Conservation (phyloP, 2,113 vertebrate species). For the Tinamus guttatus region DNA sequence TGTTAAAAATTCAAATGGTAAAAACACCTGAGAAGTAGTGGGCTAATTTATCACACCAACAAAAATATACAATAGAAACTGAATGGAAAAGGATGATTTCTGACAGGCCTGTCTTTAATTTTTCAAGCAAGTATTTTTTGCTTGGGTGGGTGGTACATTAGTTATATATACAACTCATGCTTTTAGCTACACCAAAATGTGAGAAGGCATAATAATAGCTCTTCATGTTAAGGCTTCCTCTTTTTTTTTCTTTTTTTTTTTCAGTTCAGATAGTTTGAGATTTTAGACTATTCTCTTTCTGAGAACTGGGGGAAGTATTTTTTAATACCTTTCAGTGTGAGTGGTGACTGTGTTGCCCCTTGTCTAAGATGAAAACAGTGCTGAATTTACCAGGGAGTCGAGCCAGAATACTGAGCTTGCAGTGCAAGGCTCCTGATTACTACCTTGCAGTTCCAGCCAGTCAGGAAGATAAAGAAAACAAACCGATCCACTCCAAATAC, state of each 20-base stretch:
- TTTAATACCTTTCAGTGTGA: constrained; percentile 14
- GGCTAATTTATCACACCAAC: constrained; percentile 42
- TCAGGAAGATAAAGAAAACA: background rate
- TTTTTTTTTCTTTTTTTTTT: background rate
- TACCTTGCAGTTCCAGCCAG: background rate
- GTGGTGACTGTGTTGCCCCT: constrained; percentile 57
- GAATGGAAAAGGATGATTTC: constrained; percentile 60
- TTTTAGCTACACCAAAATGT: constrained; percentile 53
- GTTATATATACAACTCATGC: constrained; percentile 61
- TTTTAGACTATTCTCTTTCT: constrained; percentile 53
- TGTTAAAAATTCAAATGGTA: constrained; percentile 30
- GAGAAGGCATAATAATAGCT: constrained; percentile 63
- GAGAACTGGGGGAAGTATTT: constrained; percentile 66
- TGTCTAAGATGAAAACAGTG: constrained; percentile 29
- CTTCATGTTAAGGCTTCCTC: constrained; percentile 18
- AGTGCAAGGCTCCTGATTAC: background rate
- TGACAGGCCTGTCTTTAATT: constrained; percentile 61
- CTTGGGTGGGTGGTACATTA: constrained; percentile 43
- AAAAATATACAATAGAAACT: constrained; percentile 60
- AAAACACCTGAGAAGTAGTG: constrained; percentile 46
- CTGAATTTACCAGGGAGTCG: constrained; percentile 23
- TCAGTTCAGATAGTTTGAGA: constrained; percentile 49
- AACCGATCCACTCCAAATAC: background rate
- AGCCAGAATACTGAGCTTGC: constrained; percentile 44
- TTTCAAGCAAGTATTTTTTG: constrained; percentile 30